Base-by-base conservation (phyloP, 2,888 invertebrate genomes). In the Belgica antarctica region DNA sequence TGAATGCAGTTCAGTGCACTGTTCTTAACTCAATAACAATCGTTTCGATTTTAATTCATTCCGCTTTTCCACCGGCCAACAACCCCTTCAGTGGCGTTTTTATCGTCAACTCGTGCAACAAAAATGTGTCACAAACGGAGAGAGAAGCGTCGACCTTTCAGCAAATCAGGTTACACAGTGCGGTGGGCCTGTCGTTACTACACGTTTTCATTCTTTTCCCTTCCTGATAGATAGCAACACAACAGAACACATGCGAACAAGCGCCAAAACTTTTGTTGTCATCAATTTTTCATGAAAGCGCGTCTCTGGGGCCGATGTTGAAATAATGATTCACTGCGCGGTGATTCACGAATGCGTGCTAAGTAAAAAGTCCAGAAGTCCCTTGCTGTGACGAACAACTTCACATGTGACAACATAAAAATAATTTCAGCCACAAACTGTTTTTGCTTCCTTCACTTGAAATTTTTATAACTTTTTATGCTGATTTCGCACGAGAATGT, bases 401-500 rank as follows among this genome's bases (percentile, higher is more conserved):
- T 1, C 17, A 52, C 52, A 52, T 52, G 52, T 52, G 52, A 52
- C 12, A 31, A 52, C 17, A 52, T 52, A 52, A 52, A 52, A 52
- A 52, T 52, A 52, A 22, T 2, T 52, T 12, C 12, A 31, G 7
- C 7, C 5, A 31, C 34, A 31, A 31, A 31, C 7, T 31, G 5
- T 31, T 31, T 31, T 31, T 31, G 5, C 34, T 31, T 31, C 34
- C 12, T 52, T 22, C 52, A 52, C 52, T 52, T 52, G 17, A 52
- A 52, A 52, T 12, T 52, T 52, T 52, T 22, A 52, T 52, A 52
- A 52, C 52, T 52, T 52, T 41, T 52, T 52, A 52, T 22, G 52
- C 52, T 52, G 52, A 52, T 52, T 52, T 52, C 2, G 52, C 52
- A 52, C 52, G 52, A 52, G 22, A 52, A 41, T 15, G 41, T 2